Conservation (phyloP, 2,888 invertebrate genomes). For the Dascillus cervinus region DNA sequence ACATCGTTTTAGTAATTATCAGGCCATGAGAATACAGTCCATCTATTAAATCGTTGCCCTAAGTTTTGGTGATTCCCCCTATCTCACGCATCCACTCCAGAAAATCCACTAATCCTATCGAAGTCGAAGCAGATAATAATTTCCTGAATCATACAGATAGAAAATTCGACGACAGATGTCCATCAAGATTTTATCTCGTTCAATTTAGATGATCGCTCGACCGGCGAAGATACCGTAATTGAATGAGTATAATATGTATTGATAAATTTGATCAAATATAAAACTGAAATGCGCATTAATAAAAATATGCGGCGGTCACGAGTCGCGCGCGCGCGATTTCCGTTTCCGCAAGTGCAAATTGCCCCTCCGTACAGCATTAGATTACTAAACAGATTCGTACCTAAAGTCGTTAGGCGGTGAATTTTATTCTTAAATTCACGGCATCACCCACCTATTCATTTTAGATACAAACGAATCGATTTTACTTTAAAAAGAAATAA, state of each 20-base stretch:
- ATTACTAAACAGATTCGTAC: conserved; percentile 13
- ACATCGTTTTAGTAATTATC: conserved; percentile 14
- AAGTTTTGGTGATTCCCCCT: conserved; percentile 11
- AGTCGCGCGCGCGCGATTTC: conserved; percentile 9
- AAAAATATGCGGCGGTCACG: too few species aligned
- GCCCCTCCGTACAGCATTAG: conserved; percentile 13
- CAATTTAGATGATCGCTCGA: conserved; percentile 16
- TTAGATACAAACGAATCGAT: too few species aligned
- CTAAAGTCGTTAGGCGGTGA: too few species aligned
- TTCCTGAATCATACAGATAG: conserved; percentile 15
- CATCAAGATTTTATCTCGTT: conserved; percentile 16
- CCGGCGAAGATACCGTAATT: conserved; percentile 10
- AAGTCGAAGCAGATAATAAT: conserved; percentile 18
- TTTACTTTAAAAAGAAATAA: too few species aligned
- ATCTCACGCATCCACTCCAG: conserved; percentile 17
- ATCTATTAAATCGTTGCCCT: conserved; percentile 12
- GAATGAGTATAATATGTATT: too few species aligned
- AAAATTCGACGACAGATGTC: conserved; percentile 19
- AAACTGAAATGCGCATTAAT: too few species aligned
- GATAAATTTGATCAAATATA: too few species aligned
- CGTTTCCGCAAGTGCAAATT: conserved; percentile 11
- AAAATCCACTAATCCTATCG: conserved; percentile 16
- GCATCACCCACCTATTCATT: too few species aligned
- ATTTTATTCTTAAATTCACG: too few species aligned
- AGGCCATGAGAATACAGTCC: conserved; percentile 8